Evolutionary conservation across 2,797 vertebrate genomes (phyloP).

Genomic region (Capromys pilorides): DNA sequence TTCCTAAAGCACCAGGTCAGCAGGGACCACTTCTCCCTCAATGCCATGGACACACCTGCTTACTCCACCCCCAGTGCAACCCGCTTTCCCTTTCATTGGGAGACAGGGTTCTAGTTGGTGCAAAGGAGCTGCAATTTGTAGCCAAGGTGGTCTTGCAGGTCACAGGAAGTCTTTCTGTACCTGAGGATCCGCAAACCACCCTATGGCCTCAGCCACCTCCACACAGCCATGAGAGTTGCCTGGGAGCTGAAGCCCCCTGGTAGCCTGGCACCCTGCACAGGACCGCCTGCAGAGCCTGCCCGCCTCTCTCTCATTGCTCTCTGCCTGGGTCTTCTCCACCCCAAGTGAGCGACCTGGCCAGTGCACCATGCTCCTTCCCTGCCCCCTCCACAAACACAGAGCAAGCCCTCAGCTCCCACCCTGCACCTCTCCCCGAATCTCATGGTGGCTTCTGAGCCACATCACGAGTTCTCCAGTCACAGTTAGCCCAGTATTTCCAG

Average conservation of each 20-base stretch:
- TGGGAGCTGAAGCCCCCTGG: background rate
- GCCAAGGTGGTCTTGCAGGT: background rate
- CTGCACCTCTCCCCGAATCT: background rate
- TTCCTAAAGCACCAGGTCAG: background rate
- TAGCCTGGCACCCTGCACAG: background rate
- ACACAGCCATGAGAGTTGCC: background rate
- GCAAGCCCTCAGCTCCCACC: background rate
- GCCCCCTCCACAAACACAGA: background rate
- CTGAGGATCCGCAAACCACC: fast-evolving
- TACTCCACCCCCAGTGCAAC: too few species aligned
- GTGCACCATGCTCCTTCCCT: background rate
- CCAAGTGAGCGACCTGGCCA: too few species aligned
- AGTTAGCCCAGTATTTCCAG: background rate
- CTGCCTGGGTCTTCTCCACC: background rate
- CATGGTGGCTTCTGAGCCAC: background rate
- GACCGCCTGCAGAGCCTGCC: background rate
- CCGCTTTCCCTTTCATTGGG: fast-evolving
- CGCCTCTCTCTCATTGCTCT: fast-evolving
- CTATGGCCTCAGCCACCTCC: background rate
- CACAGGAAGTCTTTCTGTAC: background rate
- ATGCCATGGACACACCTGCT: too few species aligned
- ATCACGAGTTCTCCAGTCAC: fast-evolving
- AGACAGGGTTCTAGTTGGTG: background rate
- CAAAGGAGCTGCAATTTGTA: background rate
- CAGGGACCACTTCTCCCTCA: background rate